These are phyloP conservation scores for Melanerpes formicivorus DNA, from an alignment of 2,113 vertebrate genomes.

Conservation along the genomic window DNA sequence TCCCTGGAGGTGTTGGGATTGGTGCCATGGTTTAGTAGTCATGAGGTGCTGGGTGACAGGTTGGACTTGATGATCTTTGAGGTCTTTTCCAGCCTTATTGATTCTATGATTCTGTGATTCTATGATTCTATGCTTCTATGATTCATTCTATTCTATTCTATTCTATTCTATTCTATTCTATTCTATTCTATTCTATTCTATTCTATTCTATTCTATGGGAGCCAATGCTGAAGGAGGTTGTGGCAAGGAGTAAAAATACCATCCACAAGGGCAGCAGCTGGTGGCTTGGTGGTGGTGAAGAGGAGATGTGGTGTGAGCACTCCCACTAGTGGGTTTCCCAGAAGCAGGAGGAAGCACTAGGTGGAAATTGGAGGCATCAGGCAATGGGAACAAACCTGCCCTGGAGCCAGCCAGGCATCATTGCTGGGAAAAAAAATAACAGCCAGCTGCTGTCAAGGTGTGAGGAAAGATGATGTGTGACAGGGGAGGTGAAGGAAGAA, in stretches of 20 bases:
- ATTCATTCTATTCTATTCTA: no score
- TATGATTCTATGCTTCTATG: no score
- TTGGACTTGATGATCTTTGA: no score
- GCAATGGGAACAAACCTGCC: not conserved
- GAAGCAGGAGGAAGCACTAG: not conserved
- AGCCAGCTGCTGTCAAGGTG: not conserved
- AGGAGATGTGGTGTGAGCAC: not conserved
- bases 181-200: no score
- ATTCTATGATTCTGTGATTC: no score
- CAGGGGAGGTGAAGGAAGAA: not conserved
- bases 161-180: no score
- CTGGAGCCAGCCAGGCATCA: not conserved
- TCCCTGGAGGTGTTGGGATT: no score
- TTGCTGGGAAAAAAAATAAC: not conserved
- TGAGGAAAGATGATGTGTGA: fast-evolving
- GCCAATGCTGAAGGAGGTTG: not conserved
- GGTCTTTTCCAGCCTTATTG: no score
- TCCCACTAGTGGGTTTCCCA: not conserved
- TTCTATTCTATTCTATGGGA: not conserved
- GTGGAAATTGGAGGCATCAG: not conserved
- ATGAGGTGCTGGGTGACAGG: no score
- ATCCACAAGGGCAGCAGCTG: fast-evolving
- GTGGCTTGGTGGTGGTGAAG: not conserved
- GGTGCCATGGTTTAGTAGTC: no score
- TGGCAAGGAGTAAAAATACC: not conserved